Evolutionary conservation across 2,113 vertebrate genomes (phyloP).

Genomic region (Oncorhynchus nerka): DNA sequence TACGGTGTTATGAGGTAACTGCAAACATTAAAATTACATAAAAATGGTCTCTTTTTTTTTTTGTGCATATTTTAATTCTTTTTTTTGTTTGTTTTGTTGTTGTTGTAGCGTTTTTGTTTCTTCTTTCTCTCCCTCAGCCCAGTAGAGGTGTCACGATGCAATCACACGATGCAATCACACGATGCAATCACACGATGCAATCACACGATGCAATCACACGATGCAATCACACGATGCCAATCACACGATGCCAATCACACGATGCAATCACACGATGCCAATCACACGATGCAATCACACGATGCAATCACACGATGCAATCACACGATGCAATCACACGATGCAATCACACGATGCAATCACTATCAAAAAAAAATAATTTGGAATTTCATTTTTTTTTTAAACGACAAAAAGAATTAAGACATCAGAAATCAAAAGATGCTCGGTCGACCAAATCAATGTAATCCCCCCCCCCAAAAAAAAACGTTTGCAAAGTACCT

Average conservation of each 20-base stretch:
- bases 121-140: slow-evolving; percentile 59
- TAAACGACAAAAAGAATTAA: slow-evolving; percentile 89
- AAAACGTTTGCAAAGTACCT: slow-evolving; percentile 72
- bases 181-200: too few species aligned
- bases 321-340: too few species aligned
- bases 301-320: too few species aligned
- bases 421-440: slow-evolving; percentile 64
- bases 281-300: too few species aligned
- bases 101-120: slow-evolving; percentile 66
- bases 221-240: too few species aligned
- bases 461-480: slow-evolving; percentile 57
- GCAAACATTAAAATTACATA: slow-evolving; percentile 96
- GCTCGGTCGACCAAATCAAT: slow-evolving; percentile 71
- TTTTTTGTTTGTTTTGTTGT: slow-evolving; percentile 44
- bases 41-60: slow-evolving; percentile 83
- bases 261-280: too few species aligned
- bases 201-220: too few species aligned
- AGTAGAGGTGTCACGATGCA: slow-evolving; percentile 76
- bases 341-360: slow-evolving; percentile 52
- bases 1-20: slow-evolving; percentile 97
- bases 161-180: too few species aligned
- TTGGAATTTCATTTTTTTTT: slow-evolving; percentile 66
- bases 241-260: too few species aligned
- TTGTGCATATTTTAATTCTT: slow-evolving; percentile 75
- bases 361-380: too few species aligned